Evolutionary conservation across 1,140 invertebrate species (phyloP), one percentile per base, ranked within the genome.

Genomic region (Asobara japonica): DNA sequence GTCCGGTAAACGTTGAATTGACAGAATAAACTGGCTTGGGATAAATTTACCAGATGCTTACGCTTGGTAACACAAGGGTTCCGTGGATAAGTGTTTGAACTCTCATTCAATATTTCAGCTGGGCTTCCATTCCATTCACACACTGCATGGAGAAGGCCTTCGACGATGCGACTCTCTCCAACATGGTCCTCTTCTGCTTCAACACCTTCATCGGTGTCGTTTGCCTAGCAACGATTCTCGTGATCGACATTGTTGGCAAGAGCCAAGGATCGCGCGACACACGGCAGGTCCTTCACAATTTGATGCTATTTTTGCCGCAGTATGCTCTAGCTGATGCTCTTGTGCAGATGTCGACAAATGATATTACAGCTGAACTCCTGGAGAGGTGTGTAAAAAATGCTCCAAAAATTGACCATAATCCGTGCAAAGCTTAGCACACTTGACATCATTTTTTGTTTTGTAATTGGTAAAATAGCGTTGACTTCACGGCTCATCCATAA

Each of bases 111-210:
- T 65, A 36, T 74, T 67, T 83, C 81, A 76, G 89, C 69, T 89
- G 90, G 84, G 80, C 90, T 74, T 87, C 88, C 74, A 76, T 89
- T 69, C 85, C 84, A 60, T 80, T 87, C 79, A 83, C 87, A 1
- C 90, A 92, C 82, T 76, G 91, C n/a, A 79, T 83, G 0, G 91
- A 92, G 79, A 92, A 92, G 79, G 73, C 87, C 27, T 93, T 92
- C 82, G 80, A 82, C 18, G 91, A 92, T 73, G 84, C 91, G 0
- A 92, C 90, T 75, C 81, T 92, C 13, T 89, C 91, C 13, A 92
- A 91, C 80, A 92, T 92, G 83, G 85, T 91, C 0, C 88, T 92
- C 8, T 92, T 92, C 79, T 92, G 91, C 73, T 81, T 88, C 5
- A 92, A 92, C 81, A 87, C 90, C 5, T 91, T 92, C 72, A 84